These are phyloP conservation scores for Copidosoma aretas DNA, from an alignment of 2,888 invertebrate species.

Conservation along the genomic window DNA sequence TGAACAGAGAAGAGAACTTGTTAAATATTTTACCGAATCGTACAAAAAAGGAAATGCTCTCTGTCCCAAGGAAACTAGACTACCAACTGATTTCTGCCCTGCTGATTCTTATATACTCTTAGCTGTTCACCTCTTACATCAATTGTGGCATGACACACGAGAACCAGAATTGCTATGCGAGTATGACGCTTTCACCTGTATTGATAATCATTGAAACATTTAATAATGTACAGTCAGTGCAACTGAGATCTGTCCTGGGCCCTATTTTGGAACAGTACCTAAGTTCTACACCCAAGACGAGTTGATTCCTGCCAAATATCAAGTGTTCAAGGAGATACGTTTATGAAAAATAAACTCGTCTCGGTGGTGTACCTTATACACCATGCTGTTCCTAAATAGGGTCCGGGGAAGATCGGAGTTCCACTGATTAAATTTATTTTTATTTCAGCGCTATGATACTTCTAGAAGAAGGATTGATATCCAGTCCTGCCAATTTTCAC, in stretches of 20 bases:
- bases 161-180: conserved; percentile 59
- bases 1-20: conserved; percentile 51
- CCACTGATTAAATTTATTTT: conserved; percentile 6
- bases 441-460: conserved; percentile 54
- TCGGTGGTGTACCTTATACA: too few species aligned
- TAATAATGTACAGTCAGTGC: too few species aligned
- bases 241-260: too few species aligned
- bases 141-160: conserved; percentile 65
- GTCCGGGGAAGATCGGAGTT: too few species aligned
- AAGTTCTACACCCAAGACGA: too few species aligned
- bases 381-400: too few species aligned
- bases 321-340: too few species aligned
- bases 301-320: too few species aligned
- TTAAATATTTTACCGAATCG: conserved; percentile 53
- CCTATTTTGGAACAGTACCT: too few species aligned
- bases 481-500: conserved; percentile 87
- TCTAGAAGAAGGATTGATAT: conserved; percentile 54
- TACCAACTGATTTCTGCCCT: conserved; percentile 75
- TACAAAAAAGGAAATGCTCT: conserved; percentile 55
- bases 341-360: too few species aligned
- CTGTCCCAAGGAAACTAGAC: conserved; percentile 64
- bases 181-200: conserved; percentile 43
- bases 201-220: background rate
- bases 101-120: conserved; percentile 83
- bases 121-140: conserved; percentile 74